Evolutionary conservation across 2,888 invertebrate genomes (phyloP), one percentile per base, ranked within the genome.

Genomic region (Amaurobius ferox): DNA sequence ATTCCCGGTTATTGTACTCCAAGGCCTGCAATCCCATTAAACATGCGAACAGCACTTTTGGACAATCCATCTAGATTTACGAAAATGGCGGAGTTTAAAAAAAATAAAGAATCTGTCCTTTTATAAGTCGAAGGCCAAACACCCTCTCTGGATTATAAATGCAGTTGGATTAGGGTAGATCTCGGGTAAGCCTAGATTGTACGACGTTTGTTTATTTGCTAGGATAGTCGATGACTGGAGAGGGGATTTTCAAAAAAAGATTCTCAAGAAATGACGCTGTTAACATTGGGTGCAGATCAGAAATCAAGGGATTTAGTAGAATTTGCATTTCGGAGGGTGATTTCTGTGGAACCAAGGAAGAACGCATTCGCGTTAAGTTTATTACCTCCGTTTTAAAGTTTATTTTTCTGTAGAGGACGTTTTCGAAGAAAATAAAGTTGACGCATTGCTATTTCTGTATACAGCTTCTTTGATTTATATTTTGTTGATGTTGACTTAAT

Each of bases 141-240:
- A 13, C 48, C n/a, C 72, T 76, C 83, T 55, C 28, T 28, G 70
- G 81, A 85, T 85, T 85, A 85, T 77, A 85, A 85, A 77, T 85
- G 83, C 72, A 26, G 66, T 48, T 39, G 83, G 83, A 77, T 85
- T 85, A 85, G 30, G 70, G 61, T 11, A 66, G 55, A 66, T 32
- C 66, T n/a, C n/a, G n/a, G 44, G 66, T 23, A 26, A 64, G 61
- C 19, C 35, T 23, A 23, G 55, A 55, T 55, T n/a, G 55, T 23
- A 55, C 16, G 55, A 55, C 23, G 55, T 55, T 55, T 55, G 55
- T 55, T 55, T 55, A 55, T 55, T 55, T 55, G 55, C 23, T 23
- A 11, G 19, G 55, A 16, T 23, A 23, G 5, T 11, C 23, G 19
- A 2, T 23, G 55, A 55, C 19, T 23, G 19, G 16, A 35, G 35